A percentile compares a stretch with the other conserved stretches of the same genome.
These are phyloP conservation scores for Chloroceryle amazona DNA, from an alignment of 2,797 vertebrate species.

Conservation along the genomic window DNA sequence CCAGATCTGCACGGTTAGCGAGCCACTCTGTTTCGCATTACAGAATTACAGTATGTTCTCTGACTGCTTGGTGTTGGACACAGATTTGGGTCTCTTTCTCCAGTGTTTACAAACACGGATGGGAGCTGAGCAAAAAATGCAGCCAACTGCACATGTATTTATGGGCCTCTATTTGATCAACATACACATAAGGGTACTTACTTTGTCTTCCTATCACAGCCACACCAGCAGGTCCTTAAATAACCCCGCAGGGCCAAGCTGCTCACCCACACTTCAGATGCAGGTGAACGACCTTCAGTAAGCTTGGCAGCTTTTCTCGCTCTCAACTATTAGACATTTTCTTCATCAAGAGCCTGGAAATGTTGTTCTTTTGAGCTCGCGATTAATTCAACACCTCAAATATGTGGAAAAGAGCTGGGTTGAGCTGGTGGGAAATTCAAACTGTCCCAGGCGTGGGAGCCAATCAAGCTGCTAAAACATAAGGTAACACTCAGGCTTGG, in stretches of 20 bases:
- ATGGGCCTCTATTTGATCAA: background rate
- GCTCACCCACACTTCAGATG: background rate
- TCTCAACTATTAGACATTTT: slow-evolving; percentile 3
- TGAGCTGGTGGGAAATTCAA: slow-evolving; percentile 31
- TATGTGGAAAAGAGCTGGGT: background rate
- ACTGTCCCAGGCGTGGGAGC: background rate
- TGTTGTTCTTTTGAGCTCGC: background rate
- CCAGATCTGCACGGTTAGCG: slow-evolving; percentile 71
- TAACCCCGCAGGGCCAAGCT: background rate
- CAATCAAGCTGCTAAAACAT: slow-evolving; percentile 22
- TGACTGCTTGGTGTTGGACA: slow-evolving; percentile 74
- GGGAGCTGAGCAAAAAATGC: slow-evolving; percentile 59
- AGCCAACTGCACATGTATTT: slow-evolving; percentile 63
- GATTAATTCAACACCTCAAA: slow-evolving; percentile 38
- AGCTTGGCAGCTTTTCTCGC: slow-evolving; percentile 38
- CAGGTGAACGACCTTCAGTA: background rate
- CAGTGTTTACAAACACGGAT: slow-evolving; percentile 78
- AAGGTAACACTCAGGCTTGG: slow-evolving; percentile 7
- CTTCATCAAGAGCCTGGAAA: background rate
- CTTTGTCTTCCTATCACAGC: background rate
- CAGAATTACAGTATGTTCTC: slow-evolving; percentile 79
- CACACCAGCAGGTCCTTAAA: slow-evolving; percentile 10
- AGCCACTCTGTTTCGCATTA: slow-evolving; percentile 82
- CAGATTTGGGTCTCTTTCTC: slow-evolving; percentile 70
- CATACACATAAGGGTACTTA: slow-evolving; percentile 7